These are phyloP conservation scores for Phalanger gymnotis DNA, from an alignment of 2,797 vertebrate species.

Conservation along the genomic window DNA sequence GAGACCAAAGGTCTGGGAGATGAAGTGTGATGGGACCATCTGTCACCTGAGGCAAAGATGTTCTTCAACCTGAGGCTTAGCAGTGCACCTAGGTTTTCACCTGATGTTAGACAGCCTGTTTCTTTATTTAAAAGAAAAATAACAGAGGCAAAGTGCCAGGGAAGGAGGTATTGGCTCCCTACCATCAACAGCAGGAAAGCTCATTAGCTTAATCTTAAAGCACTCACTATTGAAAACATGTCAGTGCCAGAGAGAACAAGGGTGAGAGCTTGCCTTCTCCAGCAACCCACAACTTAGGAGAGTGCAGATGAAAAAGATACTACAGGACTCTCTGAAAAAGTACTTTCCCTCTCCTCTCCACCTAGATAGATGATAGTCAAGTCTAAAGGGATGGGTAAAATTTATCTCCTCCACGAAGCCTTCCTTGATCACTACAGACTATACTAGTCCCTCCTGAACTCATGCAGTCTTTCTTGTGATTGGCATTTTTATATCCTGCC, in stretches of 20 bases:
- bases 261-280: background rate
- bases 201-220: constrained; percentile 72
- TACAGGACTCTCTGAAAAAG: background rate
- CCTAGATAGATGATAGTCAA: no score
- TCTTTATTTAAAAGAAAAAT: constrained; percentile 77
- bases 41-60: constrained; percentile 68
- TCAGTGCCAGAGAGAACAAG: constrained; percentile 11
- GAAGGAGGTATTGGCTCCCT: constrained; percentile 38
- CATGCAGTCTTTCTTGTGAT: background rate
- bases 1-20: constrained; percentile 69
- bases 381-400: rapidly evolving
- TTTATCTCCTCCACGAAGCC: rapidly evolving
- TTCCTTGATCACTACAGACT: background rate
- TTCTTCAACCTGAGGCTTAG: constrained; percentile 54
- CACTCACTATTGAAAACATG: constrained; percentile 33
- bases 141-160: constrained; percentile 61
- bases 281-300: background rate
- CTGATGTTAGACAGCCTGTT: constrained; percentile 73
- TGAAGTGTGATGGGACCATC: constrained; percentile 64
- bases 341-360: background rate
- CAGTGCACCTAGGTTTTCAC: constrained; percentile 66
- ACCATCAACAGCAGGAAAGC: constrained; percentile 46
- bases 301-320: background rate
- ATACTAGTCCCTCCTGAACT: background rate
- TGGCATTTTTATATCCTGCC: background rate